Evolutionary conservation across 53 echinoderm and acorn worm genomes (phyloP).

Genomic region (Henricia sp.): DNA sequence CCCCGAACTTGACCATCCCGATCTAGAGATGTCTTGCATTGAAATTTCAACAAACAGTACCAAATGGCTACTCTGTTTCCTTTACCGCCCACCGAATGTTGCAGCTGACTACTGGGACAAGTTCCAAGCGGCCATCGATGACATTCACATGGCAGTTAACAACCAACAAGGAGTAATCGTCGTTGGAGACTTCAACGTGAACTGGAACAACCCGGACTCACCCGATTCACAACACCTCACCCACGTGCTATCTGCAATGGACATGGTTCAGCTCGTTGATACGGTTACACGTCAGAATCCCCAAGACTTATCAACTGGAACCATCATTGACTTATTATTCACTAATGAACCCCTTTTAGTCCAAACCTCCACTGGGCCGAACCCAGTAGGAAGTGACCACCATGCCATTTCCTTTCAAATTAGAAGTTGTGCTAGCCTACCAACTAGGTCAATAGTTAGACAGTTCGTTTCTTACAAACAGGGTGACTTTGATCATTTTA

Average conservation of each 20-base stretch:
- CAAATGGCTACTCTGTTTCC: constrained; percentile 27
- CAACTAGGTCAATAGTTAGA: not conserved
- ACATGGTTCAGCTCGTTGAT: constrained; percentile 39
- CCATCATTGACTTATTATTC: constrained; percentile 56
- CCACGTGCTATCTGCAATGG: constrained; percentile 26
- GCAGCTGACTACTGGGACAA: constrained; percentile 23
- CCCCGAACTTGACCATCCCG: constrained; percentile 18
- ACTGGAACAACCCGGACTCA: constrained; percentile 17
- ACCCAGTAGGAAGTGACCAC: not conserved
- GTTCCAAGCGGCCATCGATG: constrained; percentile 27
- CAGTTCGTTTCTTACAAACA: not conserved
- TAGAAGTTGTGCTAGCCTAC: not conserved
- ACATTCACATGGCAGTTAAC: not conserved
- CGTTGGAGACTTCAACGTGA: constrained; percentile 52
- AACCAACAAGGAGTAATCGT: constrained; percentile 35
- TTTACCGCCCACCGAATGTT: constrained; percentile 42
- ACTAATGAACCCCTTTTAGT: constrained; percentile 20
- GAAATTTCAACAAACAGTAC: constrained; percentile 5
- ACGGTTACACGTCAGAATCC: not conserved
- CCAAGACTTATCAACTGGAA: constrained; percentile 3
- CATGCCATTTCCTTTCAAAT: not conserved
- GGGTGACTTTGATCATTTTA: constrained; percentile 3
- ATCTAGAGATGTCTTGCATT: constrained; percentile 25
- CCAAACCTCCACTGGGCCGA: not conserved
- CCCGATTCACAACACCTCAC: not conserved